Evolutionary conservation across 2,797 vertebrate species (phyloP), one percentile per base, ranked within the genome.

Genomic region (Paramormyrops hopkinsi): DNA sequence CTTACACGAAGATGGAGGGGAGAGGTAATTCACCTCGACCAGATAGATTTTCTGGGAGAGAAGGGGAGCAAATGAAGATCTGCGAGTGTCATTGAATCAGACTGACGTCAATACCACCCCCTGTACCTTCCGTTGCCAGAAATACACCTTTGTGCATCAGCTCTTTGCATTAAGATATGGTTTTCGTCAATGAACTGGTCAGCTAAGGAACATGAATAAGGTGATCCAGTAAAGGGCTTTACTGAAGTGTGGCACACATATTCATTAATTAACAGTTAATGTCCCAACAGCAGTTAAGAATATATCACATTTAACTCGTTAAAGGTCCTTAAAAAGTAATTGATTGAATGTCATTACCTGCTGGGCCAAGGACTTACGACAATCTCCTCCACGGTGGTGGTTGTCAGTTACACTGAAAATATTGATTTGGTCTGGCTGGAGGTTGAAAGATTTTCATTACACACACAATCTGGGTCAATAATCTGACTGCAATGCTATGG

Each of bases 371-470:
- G 73, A 79, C 73, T 44, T 79, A 79, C 0, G 37, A 46, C 37
- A 79, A 79, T 44, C 7, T n/a, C 73, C 33, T 79, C 73, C 37
- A 79, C 1, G 37, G 19, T 79, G 29, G 41, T 46, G 73, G 73
- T 79, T 79, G 73, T 79, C 73, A 51, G 82, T 51, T 84, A 84
- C 46, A 12, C 44, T 51, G 82, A 12, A 44, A 48, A 84, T 84
- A 84, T 84, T 50, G 82, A 84, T 84, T 84, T 84, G 82, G n/a
- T 84, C 46, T 84, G 82, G 46, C 46, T 84, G 82, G 46, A 84
- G 46, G 82, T 84, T 48, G 82, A 50, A 48, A 84, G 46, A 84
- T 84, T 84, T 84, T 51, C 46, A 84, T 48, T 50, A 12, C 82
- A 51, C 46, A 84, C 48, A 84, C 82, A 84, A 84, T 84, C 82